Conservation (phyloP, 2,888 invertebrate genomes). For the Lasioglossum pauxillum region DNA sequence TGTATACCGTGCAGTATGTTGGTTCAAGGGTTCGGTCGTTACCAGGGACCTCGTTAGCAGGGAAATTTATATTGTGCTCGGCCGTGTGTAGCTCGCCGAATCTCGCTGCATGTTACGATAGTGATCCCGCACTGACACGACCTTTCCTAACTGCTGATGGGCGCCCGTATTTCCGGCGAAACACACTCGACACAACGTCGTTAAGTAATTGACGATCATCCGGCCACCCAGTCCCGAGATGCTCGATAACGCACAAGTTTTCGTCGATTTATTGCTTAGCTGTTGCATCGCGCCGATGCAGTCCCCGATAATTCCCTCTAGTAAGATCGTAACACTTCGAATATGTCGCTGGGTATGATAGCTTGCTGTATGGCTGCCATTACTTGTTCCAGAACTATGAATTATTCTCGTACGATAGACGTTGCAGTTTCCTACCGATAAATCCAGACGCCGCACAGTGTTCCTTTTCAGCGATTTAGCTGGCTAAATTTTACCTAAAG, state of each 20-base stretch:
- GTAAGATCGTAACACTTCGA: background rate
- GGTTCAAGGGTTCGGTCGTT: conserved; percentile 56
- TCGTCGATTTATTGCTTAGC: background rate
- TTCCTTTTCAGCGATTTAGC: too few relatives aligned
- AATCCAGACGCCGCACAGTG: background rate
- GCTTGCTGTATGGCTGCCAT: background rate
- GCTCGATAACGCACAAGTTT: conserved; percentile 37
- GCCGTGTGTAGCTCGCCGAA: conserved; percentile 33
- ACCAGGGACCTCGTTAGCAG: conserved; percentile 55
- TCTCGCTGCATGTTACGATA: conserved; percentile 56
- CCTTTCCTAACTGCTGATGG: conserved; percentile 53
- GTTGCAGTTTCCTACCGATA: background rate
- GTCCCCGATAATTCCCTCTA: background rate
- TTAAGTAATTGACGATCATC: conserved; percentile 49
- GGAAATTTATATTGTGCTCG: conserved; percentile 57
- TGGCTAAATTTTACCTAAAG: too few relatives aligned
- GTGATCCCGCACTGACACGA: conserved; percentile 45
- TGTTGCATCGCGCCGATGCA: background rate
- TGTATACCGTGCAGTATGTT: conserved; percentile 52
- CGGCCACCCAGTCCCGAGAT: background rate
- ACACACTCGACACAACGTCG: conserved; percentile 3
- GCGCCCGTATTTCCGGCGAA: conserved; percentile 32
- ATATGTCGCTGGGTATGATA: background rate
- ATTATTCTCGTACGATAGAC: background rate
- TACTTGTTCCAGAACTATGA: background rate